Evolutionary conservation across 2,888 invertebrate genomes (phyloP).

Genomic region (Pyralis farinalis): DNA sequence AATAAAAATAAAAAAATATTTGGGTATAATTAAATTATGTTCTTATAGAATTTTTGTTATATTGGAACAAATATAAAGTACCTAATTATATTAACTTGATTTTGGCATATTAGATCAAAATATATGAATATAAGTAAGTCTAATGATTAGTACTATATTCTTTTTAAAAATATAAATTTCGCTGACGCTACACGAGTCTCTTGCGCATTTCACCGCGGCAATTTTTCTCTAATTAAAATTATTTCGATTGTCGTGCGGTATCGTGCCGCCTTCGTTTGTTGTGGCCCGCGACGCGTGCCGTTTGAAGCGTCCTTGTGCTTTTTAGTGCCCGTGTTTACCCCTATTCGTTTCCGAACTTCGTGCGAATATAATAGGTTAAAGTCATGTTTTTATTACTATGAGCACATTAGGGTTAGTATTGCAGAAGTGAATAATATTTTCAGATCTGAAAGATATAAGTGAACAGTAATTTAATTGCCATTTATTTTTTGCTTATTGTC

Average conservation of each 20-base stretch:
- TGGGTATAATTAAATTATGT: too few relatives aligned
- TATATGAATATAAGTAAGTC: too few relatives aligned
- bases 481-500: too few relatives aligned
- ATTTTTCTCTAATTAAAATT: constrained; percentile 81
- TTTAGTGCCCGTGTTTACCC: constrained; percentile 76
- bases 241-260: constrained; percentile 72
- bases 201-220: constrained; percentile 65
- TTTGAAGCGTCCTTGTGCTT: constrained; percentile 69
- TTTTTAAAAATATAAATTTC: constrained; percentile 5
- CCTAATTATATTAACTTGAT: too few relatives aligned
- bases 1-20: too few relatives aligned
- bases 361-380: constrained; percentile 14
- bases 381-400: constrained; percentile 13
- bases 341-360: constrained; percentile 25
- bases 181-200: constrained; percentile 34
- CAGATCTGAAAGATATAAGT: too few relatives aligned
- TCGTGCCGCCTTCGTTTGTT: constrained; percentile 64
- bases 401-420: constrained; percentile 4
- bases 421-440: background rate
- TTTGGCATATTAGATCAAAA: too few relatives aligned
- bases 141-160: too few relatives aligned
- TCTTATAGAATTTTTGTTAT: too few relatives aligned
- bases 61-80: too few relatives aligned
- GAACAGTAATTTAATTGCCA: too few relatives aligned
- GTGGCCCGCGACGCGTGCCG: constrained; percentile 72